phyloP scores from a whole-genome alignment of 1,140 invertebrate species.

The Aradophagus sp. region DNA sequence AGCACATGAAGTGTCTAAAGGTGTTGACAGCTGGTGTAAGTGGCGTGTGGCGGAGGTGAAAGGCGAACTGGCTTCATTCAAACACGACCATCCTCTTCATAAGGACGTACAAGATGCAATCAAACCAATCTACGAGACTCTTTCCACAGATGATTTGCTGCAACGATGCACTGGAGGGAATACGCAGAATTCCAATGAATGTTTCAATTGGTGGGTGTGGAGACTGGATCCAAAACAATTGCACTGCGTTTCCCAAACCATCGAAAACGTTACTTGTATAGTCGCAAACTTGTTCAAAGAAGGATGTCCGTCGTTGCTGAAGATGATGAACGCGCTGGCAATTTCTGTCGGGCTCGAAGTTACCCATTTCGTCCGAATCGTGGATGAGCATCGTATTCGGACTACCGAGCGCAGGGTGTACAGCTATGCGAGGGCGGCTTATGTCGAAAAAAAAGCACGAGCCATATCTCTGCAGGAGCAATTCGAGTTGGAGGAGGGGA shows the following conservation, averaged over 20 bases:
- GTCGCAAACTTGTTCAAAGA: constrained; percentile 5
- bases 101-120: constrained; percentile 18
- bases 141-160: constrained; percentile 17
- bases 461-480: neutral
- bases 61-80: constrained; percentile 6
- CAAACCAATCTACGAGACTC: constrained; percentile 15
- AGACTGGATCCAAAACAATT: constrained; percentile 13
- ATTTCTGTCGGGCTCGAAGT: constrained; percentile 1
- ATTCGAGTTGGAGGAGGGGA: neutral
- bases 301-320: constrained; percentile 1
- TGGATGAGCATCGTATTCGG: neutral
- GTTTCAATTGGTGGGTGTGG: constrained; percentile 12
- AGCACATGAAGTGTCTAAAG: constrained; percentile 50
- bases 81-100: constrained; percentile 8
- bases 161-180: constrained; percentile 17
- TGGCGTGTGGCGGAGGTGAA: constrained; percentile 5
- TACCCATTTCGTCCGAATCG: neutral
- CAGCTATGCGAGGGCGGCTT: neutral
- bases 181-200: constrained; percentile 17
- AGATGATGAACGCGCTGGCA: constrained; percentile 1
- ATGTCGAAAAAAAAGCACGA: neutral
- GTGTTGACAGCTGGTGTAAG: constrained; percentile 51
- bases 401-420: neutral
- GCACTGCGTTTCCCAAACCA: constrained; percentile 5
- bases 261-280: constrained; percentile 5